Percentiles rank a stretch among this genome's conserved stretches.
Evolutionary conservation across 2,797 vertebrate species (phyloP).

Genomic region (Diplodus sargus): DNA sequence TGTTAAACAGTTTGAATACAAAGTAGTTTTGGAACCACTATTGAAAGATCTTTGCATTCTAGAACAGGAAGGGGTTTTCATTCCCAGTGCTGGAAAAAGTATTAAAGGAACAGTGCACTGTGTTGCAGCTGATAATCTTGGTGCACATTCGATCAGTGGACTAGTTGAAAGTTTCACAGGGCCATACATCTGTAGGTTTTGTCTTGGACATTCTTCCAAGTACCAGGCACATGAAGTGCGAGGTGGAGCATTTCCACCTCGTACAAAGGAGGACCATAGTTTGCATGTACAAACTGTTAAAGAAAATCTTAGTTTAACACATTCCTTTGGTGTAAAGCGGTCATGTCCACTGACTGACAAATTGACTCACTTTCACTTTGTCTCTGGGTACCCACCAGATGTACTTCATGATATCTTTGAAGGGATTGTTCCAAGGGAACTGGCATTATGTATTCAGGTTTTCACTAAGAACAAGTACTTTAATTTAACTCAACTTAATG

Average conservation of each 20-base stretch:
- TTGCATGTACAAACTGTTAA: conserved; percentile 51
- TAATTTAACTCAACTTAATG: conserved; percentile 43
- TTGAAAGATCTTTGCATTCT: conserved; percentile 50
- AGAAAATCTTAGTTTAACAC: conserved; percentile 38
- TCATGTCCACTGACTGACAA: conserved; percentile 47
- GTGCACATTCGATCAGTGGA: conserved; percentile 50
- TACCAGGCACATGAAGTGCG: conserved; percentile 38
- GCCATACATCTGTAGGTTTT: conserved; percentile 57
- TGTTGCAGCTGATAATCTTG: conserved; percentile 54
- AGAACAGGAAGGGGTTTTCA: conserved; percentile 51
- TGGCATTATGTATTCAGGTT: conserved; percentile 49
- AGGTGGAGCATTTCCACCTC: conserved; percentile 27
- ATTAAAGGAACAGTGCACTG: conserved; percentile 51
- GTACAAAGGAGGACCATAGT: conserved; percentile 37
- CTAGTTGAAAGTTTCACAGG: conserved; percentile 55
- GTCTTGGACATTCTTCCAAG: conserved; percentile 44
- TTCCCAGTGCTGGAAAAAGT: conserved; percentile 38
- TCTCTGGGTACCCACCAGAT: conserved; percentile 48
- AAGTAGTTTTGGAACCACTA: conserved; percentile 44
- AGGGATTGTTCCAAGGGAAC: conserved; percentile 42
- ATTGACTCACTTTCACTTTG: conserved; percentile 50
- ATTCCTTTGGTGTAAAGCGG: conserved; percentile 45
- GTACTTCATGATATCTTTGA: conserved; percentile 52
- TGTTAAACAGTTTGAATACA: conserved; percentile 48
- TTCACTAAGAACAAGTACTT: conserved; percentile 57